phyloP scores from a whole-genome alignment of 2,797 vertebrate species.

The Diplodus puntazzo region DNA sequence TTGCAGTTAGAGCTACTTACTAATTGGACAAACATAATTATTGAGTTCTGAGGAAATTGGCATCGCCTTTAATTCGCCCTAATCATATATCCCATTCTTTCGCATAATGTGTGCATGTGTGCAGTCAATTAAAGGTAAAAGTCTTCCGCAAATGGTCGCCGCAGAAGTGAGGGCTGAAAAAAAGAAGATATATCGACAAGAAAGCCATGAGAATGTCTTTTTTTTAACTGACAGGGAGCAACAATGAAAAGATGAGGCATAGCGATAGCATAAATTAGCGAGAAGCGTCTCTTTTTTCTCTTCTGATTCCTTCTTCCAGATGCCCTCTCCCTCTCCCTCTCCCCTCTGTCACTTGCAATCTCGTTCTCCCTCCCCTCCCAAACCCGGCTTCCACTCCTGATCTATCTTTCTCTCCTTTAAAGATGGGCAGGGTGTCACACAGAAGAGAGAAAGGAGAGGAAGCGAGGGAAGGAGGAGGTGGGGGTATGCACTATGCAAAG shows the following conservation, averaged over 20 bases:
- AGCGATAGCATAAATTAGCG: constrained; percentile 72
- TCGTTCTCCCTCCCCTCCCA: constrained; percentile 48
- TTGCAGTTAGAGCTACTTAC: constrained; percentile 61
- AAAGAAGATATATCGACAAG: constrained; percentile 12
- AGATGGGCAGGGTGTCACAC: constrained; percentile 88
- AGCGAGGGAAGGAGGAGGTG: constrained; percentile 85
- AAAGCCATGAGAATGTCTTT: constrained; percentile 37
- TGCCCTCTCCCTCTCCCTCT: constrained; percentile 52
- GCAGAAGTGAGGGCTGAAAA: constrained; percentile 6
- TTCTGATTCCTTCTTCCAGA: constrained; percentile 61
- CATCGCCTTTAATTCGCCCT: constrained; percentile 73
- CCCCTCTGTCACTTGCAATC: constrained; percentile 70
- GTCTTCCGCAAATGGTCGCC: constrained; percentile 30
- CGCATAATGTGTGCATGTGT: constrained; percentile 40
- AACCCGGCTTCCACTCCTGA: constrained; percentile 67
- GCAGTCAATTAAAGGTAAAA: constrained; percentile 55
- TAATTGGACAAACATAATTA: constrained; percentile 86
- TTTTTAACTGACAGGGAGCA: constrained; percentile 67
- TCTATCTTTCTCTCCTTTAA: constrained; percentile 80
- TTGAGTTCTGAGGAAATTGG: constrained; percentile 52
- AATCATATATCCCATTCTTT: constrained; percentile 53
- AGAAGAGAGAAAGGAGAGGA: constrained; percentile 57
- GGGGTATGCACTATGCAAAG: constrained; percentile 94
- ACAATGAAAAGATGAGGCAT: constrained; percentile 71
- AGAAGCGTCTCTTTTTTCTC: constrained; percentile 59